These are phyloP conservation scores for Morinoia aosen DNA, from an alignment of 2,888 invertebrate species.

Conservation along the genomic window DNA sequence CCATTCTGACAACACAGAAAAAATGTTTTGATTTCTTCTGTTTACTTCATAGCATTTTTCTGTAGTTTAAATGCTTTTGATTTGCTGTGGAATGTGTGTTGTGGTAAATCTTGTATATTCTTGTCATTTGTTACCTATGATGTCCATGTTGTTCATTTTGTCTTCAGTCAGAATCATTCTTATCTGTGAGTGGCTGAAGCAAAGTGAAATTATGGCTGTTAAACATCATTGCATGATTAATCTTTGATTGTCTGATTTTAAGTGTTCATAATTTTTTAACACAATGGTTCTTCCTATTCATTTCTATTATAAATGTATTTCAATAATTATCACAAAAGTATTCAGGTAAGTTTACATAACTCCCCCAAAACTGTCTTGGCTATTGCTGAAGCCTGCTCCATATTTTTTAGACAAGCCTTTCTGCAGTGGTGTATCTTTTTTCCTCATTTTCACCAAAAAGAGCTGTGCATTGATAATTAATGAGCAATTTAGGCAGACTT, in stretches of 20 bases:
- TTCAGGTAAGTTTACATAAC: not conserved
- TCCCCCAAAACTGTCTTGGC: not conserved
- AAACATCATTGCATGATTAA: not conserved
- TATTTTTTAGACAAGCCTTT: no score
- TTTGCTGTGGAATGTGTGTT: not conserved
- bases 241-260: not conserved
- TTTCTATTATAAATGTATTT: not conserved
- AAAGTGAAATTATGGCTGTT: not conserved
- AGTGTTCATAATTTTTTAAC: not conserved
- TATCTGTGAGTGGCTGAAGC: not conserved
- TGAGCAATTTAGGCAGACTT: no score
- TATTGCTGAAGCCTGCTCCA: not conserved
- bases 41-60: not conserved
- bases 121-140: not conserved
- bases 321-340: not conserved
- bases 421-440: no score
- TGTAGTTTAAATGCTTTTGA: not conserved
- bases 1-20: not conserved
- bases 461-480: no score
- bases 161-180: not conserved
- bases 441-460: no score
- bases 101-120: not conserved
- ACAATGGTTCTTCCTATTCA: not conserved
- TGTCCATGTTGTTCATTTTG: not conserved
- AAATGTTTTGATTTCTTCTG: not conserved